Evolutionary conservation across 2,113 vertebrate genomes (phyloP).

Genomic region (Sander vitreus): DNA sequence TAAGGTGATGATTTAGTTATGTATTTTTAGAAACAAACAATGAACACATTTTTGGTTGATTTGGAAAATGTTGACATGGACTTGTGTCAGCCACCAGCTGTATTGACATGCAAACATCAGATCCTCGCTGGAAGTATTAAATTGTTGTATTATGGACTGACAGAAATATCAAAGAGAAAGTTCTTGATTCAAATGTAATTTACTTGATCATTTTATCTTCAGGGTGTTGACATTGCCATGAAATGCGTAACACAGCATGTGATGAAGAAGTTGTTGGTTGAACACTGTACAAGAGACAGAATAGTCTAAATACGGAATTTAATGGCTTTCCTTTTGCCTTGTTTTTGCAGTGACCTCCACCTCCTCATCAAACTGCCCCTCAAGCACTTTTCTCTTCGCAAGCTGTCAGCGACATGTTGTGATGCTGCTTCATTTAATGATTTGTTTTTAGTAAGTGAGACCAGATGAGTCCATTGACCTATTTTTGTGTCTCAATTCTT

Average conservation of each 20-base stretch:
- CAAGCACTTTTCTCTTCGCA: not conserved
- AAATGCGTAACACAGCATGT: not conserved
- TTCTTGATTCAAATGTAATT: not conserved
- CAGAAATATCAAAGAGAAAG: not conserved
- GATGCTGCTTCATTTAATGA: not conserved
- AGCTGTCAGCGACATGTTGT: not conserved
- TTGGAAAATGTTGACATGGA: conserved; percentile 29
- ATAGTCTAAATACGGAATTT: not conserved
- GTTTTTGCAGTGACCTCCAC: not conserved
- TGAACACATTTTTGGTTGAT: conserved; percentile 13
- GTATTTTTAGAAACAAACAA: not conserved
- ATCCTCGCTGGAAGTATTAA: not conserved
- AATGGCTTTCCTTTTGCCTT: not conserved
- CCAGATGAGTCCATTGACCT: not conserved
- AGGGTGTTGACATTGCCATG: not conserved
- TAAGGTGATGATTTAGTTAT: not conserved
- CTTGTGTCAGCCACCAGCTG: not conserved
- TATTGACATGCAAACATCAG: not conserved
- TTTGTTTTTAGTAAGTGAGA: conserved; percentile 16
- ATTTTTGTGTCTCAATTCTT: not conserved
- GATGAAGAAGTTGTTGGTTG: too few relatives aligned
- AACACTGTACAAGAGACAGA: not conserved
- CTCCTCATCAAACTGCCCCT: conserved; percentile 1
- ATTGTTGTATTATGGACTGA: not conserved
- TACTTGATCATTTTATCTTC: not conserved